These are phyloP conservation scores for Myotis brandtii DNA, from an alignment of 2,113 vertebrate genomes.

Conservation along the genomic window DNA sequence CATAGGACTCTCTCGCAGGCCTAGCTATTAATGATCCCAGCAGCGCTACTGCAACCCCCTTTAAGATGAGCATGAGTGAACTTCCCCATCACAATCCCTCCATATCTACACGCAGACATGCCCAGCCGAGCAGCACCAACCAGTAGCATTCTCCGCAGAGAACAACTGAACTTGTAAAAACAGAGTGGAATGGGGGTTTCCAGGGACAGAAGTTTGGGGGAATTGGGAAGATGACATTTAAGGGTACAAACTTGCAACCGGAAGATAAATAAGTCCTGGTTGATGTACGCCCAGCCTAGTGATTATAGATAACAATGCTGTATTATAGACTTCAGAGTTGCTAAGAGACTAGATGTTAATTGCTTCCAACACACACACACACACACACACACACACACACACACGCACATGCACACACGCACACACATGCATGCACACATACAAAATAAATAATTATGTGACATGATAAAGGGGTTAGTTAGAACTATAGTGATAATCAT, in stretches of 20 bases:
- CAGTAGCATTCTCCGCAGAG: not conserved
- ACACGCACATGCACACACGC: not conserved
- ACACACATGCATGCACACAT: no score
- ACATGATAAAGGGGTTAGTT: not conserved
- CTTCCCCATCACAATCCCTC: not conserved
- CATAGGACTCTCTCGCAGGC: not conserved
- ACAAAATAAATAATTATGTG: not conserved
- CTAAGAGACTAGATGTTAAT: not conserved
- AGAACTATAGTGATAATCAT: not conserved
- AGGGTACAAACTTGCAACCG: not conserved
- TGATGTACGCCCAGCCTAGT: not conserved
- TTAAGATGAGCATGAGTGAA: not conserved
- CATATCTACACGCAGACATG: rapidly evolving
- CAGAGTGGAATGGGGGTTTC: not conserved
- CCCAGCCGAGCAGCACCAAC: not conserved
- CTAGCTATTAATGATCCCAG: not conserved
- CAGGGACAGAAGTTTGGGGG: not conserved
- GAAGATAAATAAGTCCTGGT: not conserved
- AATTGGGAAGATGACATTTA: not conserved
- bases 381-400: not conserved
- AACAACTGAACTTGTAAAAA: not conserved
- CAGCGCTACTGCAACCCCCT: no score
- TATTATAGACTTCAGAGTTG: not conserved
- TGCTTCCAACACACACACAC: not conserved
- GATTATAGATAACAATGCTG: not conserved